A percentile compares a stretch with the other conserved stretches of the same genome.
phyloP scores from a whole-genome alignment of 1,140 invertebrate genomes.

The Nasonia giraulti region DNA sequence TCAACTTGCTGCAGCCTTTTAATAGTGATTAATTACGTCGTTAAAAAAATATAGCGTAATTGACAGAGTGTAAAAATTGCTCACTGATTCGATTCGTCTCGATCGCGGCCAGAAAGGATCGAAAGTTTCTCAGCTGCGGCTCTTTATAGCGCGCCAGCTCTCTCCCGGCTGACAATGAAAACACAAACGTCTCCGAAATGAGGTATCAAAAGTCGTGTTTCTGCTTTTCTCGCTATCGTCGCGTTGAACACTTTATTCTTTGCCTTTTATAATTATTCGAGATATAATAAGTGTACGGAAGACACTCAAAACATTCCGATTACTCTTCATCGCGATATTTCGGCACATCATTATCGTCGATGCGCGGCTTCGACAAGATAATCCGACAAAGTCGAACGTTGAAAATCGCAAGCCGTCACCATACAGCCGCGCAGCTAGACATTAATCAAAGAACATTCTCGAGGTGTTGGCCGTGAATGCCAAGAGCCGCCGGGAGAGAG shows the following conservation, averaged over 20 bases:
- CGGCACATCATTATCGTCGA: not conserved
- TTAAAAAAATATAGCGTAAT: slow-evolving; percentile 37
- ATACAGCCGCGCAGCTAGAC: not conserved
- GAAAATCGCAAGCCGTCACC: no score
- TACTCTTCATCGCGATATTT: not conserved
- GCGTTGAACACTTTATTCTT: no score
- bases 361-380: slow-evolving; percentile 44
- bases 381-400: slow-evolving; percentile 8
- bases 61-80: slow-evolving; percentile 29
- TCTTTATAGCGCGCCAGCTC: no score
- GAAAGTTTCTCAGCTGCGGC: not conserved
- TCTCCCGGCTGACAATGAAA: no score
- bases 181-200: no score
- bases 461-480: not conserved
- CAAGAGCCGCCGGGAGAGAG: slow-evolving; percentile 19
- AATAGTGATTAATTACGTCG: slow-evolving; percentile 48
- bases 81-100: slow-evolving; percentile 24
- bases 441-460: slow-evolving; percentile 20
- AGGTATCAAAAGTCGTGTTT: no score
- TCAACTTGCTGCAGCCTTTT: not conserved
- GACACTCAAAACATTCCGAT: no score
- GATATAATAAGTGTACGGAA: no score
- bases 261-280: no score
- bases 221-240: no score
- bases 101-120: not conserved